Evolutionary conservation across 2,888 invertebrate genomes (phyloP), one percentile per base, ranked within the genome.

Genomic region (Melieria crassipennis): DNA sequence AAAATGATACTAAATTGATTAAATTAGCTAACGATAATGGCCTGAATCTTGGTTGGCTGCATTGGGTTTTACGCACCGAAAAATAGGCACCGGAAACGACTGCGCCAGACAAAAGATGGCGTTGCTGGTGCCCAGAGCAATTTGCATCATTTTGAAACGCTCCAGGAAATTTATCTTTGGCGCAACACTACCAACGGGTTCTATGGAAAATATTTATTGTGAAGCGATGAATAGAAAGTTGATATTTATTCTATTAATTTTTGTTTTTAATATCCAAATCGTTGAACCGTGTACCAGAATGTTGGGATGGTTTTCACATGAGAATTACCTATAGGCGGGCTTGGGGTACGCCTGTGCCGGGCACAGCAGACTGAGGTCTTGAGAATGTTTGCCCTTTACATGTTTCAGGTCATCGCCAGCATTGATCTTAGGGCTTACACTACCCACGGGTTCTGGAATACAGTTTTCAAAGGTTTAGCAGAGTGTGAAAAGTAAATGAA

Each of bases 41-140:
- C 55, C 75, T 75, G 78, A 78, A 79, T 78, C 76, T 75, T 72
- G 76, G 7, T 57, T 58, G 5, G 2, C 43, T 42, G 74, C 10
- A n/a, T 13, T 0, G 30, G 11, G 7, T 30, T n/a, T n/a, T 7
- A 47, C 67, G 60, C 87, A 90, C 89, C 89, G 89, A 87, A 87
- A 87, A 71, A 83, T 79, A 48, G 90, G 90, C 69, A 89, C 88
- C 62, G 90, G 93, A 86, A 90, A 92, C 76, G 91, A 93, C 89
- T 93, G 93, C 75, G 92, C 92, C 82, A 92, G 92, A 85, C 93
- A 93, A 84, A 92, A 89, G 75, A 93, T 87, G 71, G 91, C 91
- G 83, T 93, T 89, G 79, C 90, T 89, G 0, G 78, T 77, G 16
- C 70, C 65, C 3, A 80, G 47, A 1, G 70, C 76, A 9, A 83